Evolutionary conservation across 2,888 invertebrate genomes (phyloP).

Genomic region (Meghimatium bilineatum): DNA sequence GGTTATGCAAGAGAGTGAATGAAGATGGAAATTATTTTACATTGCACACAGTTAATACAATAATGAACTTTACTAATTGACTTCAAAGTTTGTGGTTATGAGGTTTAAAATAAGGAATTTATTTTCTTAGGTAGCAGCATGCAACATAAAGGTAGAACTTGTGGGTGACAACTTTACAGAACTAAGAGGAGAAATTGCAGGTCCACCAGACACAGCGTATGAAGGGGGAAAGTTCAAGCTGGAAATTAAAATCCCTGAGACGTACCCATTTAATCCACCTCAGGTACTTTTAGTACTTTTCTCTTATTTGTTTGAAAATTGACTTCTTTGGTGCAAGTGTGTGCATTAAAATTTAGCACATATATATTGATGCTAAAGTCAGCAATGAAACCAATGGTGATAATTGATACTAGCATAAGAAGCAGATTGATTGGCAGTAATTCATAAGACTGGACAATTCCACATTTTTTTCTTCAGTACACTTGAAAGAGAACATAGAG

Average conservation of each 20-base stretch:
- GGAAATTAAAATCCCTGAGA: constrained; percentile 98
- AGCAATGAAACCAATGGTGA: no score
- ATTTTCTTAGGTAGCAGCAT: constrained; percentile 76
- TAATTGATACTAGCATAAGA: no score
- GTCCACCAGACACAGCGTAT: constrained; percentile 98
- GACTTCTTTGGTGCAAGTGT: background rate
- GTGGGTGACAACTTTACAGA: constrained; percentile 92
- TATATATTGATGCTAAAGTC: no score
- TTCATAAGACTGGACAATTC: no score
- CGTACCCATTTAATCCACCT: constrained; percentile 99
- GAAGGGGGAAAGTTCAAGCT: constrained; percentile 95
- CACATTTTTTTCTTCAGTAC: no score
- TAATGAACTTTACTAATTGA: background rate
- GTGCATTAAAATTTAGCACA: background rate
- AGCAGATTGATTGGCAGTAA: no score
- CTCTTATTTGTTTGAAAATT: background rate
- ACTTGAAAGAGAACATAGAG: no score
- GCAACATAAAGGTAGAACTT: constrained; percentile 84
- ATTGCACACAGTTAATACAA: background rate
- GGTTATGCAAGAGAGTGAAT: no score
- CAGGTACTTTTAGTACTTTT: constrained; percentile 85
- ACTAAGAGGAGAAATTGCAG: constrained; percentile 95
- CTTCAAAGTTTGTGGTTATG: background rate
- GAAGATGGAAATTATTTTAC: no score
- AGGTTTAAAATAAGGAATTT: background rate